Evolutionary conservation across 2,797 vertebrate genomes (phyloP), one percentile per base, ranked within the genome.

Genomic region (Malacoctenus gilli): DNA sequence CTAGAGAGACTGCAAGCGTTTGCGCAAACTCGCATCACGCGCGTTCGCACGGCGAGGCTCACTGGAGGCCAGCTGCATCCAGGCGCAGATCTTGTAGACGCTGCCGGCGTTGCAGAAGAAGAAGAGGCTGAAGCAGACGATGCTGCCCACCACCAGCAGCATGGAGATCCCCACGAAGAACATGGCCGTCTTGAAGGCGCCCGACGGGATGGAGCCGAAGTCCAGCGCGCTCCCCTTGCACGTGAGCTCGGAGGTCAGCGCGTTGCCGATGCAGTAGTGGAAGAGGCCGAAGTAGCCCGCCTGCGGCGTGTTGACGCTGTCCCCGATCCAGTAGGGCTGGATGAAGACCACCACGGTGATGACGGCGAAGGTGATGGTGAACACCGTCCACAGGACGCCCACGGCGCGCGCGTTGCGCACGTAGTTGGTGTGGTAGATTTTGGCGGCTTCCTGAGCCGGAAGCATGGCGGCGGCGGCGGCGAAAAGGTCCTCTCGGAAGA

Each of bases 311-410:
- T 94, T 91, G 39, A 98, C 93, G 66, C 96, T 99, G 93, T 98
- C 97, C 1, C 97, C 97, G 37, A 99, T 98, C 96, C 96, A 98
- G 85, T 97, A 99, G 0, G 97, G 96, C 84, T 99, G 97, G 82
- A 98, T 95, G 86, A 99, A 98, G 32, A 96, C 92, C 75, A 97
- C 96, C 88, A 97, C 90, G 61, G 93, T 93, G 62, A 98, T 92
- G 72, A 98, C 91, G 1, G 95, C 91, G 53, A 98, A 99, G 80
- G 93, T 96, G 85, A 98, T 94, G 59, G 96, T 98, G 77, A 98
- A 95, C 2, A 96, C 93, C 1, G 93, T 95, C 96, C 97, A 99
- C 68, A 99, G 91, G 14, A 97, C 94, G 1, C 97, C 96, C 61
- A 98, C 89, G 3, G 97, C 97, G 2, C 97, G 84, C 0, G 96